Base-by-base conservation (phyloP, 2,888 invertebrate genomes). In the Hymenopus coronatus region DNA sequence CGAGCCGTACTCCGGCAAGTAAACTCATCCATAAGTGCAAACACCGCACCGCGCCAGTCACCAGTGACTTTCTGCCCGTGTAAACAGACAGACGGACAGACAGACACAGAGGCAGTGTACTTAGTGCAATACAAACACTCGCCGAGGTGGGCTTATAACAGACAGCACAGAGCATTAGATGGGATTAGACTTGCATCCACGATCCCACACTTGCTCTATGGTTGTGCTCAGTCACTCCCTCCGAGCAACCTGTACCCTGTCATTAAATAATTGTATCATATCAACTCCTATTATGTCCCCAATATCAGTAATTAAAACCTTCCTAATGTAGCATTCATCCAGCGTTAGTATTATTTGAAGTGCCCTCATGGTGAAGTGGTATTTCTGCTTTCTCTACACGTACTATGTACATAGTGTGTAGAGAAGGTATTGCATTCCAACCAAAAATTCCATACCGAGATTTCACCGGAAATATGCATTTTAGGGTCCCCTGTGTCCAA, bases 11-110 rank as follows among this genome's bases (percentile, higher is more conserved):
- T 87, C 87, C n/a, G 82, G 28, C 87, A 82, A 87, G 82, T 82
- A 86, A 86, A 86, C 86, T 86, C 70, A 86, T 86, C 70, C 40
- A 81, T 86, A 87, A 87, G 87, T 87, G 87, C 28, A 87, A 87
- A 87, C 87, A 87, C 82, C n/a, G 87, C 70, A 86, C 85, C 85
- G 54, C 40, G 86, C 54, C 54, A 70, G 54, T 70, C 86, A 86
- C 70, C 81, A 82, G 87, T 82, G 87, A 87, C 87, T 87, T 87
- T 87, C 87, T 82, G 87, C n/a, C 82, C 87, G 82, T 82, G 87
- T 87, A 87, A 87, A 87, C 82, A 87, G 81, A 86, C 86, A 86
- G 70, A 86, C 70, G 54, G 54, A 54, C 54, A 54, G 54, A 70
- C 54, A 70, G 54, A 70, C 54, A 70, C 54, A 70, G 70, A 70